phyloP scores from a whole-genome alignment of 1,140 invertebrate genomes.

The Leptinotarsa lineolata region DNA sequence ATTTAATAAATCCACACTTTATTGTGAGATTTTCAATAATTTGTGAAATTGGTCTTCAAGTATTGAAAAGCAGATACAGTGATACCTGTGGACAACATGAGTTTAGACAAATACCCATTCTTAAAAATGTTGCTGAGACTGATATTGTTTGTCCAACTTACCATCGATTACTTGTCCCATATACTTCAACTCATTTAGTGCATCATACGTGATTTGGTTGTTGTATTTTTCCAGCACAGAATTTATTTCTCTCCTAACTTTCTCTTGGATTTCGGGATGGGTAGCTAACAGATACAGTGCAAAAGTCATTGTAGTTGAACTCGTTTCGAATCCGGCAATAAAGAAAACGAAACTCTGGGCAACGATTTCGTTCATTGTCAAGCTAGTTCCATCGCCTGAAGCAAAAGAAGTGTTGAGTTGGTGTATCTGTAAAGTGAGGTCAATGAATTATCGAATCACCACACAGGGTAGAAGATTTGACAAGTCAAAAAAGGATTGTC shows the following conservation, averaged over 20 bases:
- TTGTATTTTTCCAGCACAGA: slow-evolving; percentile 56
- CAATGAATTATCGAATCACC: too few relatives aligned
- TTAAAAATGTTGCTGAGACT: too few relatives aligned
- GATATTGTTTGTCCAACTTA: slow-evolving; percentile 27
- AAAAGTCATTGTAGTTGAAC: slow-evolving; percentile 57
- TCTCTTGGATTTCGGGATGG: slow-evolving; percentile 58
- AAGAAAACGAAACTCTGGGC: slow-evolving; percentile 58
- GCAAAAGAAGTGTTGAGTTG: background rate
- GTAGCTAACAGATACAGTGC: slow-evolving; percentile 58
- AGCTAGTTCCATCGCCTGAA: slow-evolving; percentile 9
- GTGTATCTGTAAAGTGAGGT: background rate
- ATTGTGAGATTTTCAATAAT: too few relatives aligned
- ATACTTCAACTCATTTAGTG: slow-evolving; percentile 61
- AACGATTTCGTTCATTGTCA: slow-evolving; percentile 44
- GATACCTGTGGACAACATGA: background rate
- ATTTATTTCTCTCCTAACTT: slow-evolving; percentile 58
- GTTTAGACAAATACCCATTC: too few relatives aligned
- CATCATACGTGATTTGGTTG: slow-evolving; percentile 61
- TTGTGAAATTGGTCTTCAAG: background rate
- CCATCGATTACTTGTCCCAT: slow-evolving; percentile 54
- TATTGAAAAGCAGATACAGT: background rate
- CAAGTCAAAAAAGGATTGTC: too few relatives aligned
- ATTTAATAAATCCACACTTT: too few relatives aligned
- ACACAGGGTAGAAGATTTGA: too few relatives aligned
- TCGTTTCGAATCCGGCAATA: slow-evolving; percentile 62